These are phyloP conservation scores for Paralvinella palmiformis DNA, from an alignment of 1,140 invertebrate species.

Conservation along the genomic window DNA sequence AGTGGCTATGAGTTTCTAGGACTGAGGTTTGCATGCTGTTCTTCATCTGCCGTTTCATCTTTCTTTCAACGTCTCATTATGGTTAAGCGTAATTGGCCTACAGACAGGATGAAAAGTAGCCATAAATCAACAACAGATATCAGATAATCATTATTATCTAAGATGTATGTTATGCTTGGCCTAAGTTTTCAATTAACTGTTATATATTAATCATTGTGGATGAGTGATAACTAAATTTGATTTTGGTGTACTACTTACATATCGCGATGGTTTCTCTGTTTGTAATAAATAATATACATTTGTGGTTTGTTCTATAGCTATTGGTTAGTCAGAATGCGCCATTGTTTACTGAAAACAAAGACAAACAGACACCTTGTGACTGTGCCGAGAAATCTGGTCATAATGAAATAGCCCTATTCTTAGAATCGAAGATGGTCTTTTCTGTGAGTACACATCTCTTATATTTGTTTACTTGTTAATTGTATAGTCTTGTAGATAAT, in stretches of 20 bases:
- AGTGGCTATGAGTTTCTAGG: too few relatives aligned
- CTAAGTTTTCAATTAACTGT: not conserved
- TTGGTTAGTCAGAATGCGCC: slow-evolving; percentile 59
- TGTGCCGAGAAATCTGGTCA: slow-evolving; percentile 58
- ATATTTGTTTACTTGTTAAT: slow-evolving; percentile 5
- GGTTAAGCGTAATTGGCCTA: too few relatives aligned
- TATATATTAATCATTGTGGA: not conserved
- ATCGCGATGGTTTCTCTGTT: slow-evolving; percentile 6
- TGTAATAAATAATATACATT: not conserved
- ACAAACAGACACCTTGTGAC: slow-evolving; percentile 62
- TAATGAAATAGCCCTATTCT: slow-evolving; percentile 59
- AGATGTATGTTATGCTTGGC: too few relatives aligned
- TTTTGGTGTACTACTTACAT: not conserved
- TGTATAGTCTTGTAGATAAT: slow-evolving; percentile 22
- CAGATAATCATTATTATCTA: too few relatives aligned
- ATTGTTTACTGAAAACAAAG: slow-evolving; percentile 61
- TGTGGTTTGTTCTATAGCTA: slow-evolving; percentile 47
- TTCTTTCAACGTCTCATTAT: too few relatives aligned
- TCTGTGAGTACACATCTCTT: slow-evolving; percentile 52
- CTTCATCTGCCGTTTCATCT: too few relatives aligned
- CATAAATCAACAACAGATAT: too few relatives aligned
- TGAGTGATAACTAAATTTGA: not conserved
- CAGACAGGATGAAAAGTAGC: too few relatives aligned
- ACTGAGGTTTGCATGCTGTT: too few relatives aligned
- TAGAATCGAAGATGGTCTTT: slow-evolving; percentile 67